These are phyloP conservation scores for Catostylus mosaicus DNA, from an alignment of 30 jellyfish, hydroid and myxozoan genomes.

Conservation along the genomic window DNA sequence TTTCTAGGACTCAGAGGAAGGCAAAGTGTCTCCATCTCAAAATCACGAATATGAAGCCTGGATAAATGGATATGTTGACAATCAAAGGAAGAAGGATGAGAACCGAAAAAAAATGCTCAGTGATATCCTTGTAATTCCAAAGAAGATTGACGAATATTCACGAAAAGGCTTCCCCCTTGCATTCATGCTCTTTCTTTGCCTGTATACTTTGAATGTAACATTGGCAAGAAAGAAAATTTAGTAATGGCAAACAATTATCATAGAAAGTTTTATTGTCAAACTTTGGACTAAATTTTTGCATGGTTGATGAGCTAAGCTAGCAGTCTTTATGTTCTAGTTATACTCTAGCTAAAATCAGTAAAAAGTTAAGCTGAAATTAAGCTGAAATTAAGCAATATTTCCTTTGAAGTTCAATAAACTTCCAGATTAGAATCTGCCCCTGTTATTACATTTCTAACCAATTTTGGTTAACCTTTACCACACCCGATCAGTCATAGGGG, in stretches of 20 bases:
- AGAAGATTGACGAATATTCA: conserved; percentile 51
- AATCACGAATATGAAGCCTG: conserved; percentile 8
- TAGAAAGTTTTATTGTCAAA: too few relatives aligned
- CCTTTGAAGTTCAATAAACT: too few relatives aligned
- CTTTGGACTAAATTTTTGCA: too few relatives aligned
- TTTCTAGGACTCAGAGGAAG: neutral
- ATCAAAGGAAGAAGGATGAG: neutral
- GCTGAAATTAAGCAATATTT: too few relatives aligned
- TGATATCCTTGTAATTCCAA: conserved; percentile 54
- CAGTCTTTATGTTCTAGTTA: too few relatives aligned
- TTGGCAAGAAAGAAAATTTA: conserved; percentile 12
- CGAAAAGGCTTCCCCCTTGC: conserved; percentile 63
- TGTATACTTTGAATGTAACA: conserved; percentile 56
- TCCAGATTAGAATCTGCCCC: too few relatives aligned
- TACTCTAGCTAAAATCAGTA: too few relatives aligned
- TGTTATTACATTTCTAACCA: too few relatives aligned
- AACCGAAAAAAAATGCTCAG: conserved; percentile 30
- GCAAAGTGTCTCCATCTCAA: neutral
- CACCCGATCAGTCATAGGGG: too few relatives aligned
- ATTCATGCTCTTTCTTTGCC: conserved; percentile 35
- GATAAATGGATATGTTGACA: conserved; percentile 5
- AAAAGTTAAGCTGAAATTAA: too few relatives aligned
- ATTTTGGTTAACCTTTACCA: too few relatives aligned
- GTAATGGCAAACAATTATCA: neutral
- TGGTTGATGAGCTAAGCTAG: too few relatives aligned